Evolutionary conservation across 2,113 vertebrate genomes (phyloP), one percentile per base, ranked within the genome.

Genomic region (Chamaetylas fuelleborni): DNA sequence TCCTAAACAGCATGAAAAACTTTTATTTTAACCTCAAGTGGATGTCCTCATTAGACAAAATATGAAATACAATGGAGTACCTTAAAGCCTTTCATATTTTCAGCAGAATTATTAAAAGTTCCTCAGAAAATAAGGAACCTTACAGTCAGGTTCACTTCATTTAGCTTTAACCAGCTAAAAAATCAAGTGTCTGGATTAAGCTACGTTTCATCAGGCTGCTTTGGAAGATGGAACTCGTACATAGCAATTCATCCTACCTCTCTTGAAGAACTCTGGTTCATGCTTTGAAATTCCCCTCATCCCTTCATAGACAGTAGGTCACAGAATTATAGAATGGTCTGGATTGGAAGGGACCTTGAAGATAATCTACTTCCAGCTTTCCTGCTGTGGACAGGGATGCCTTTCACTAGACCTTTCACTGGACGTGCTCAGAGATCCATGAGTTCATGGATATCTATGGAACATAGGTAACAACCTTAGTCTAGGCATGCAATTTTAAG

Each of bases 151-250:
- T 36, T 71, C 33, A 54, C 6, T 54, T 62, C 2, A 45, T 58
- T 86, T 73, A 54, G 1, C 9, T 84, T 78, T 62, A 74, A 42
- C 5, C 13, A 66, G 18, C 12, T 62, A 17, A 89, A 74, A 88
- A 87, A n/a, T 34, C 9, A 50, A 7, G 38, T 51, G 40, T 65
- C 43, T 64, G 11, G 6, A 45, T 70, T 89, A 87, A 84, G 6
- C 6, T 45, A 12, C 2, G 0, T 53, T 93, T 92, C 2, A 9
- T n/a, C 11, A 50, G 10, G 3, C 3, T 54, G 16, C 9, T 67
- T 85, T 38, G n/a, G 29, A 85, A 88, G 33, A 20, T 19, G 22
- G 19, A 90, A 79, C 7, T 20, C 57, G 29, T 36, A 47, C 18
- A 38, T 3, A 78, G 3, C n/a, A 62, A 19, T 45, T 66, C 28